A percentile compares a stretch with the other conserved stretches of the same genome.
These are phyloP conservation scores for Nothocercus julius DNA, from an alignment of 2,113 vertebrate genomes.

Conservation along the genomic window DNA sequence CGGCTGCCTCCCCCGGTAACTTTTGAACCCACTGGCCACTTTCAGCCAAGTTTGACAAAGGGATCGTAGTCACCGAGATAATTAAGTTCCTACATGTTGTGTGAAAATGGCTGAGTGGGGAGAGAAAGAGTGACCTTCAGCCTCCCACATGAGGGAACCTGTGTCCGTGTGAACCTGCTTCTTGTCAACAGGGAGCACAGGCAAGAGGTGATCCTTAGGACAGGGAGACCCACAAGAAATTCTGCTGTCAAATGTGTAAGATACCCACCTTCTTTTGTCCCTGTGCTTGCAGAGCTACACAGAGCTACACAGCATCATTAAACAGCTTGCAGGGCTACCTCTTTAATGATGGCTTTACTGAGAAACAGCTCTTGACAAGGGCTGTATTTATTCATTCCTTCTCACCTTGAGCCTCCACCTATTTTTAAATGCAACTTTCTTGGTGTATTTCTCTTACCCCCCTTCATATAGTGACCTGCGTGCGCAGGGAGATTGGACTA, in stretches of 20 bases:
- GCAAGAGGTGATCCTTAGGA: neutral
- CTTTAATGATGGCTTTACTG: neutral
- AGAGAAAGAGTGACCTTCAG: neutral
- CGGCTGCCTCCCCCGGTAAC: neutral
- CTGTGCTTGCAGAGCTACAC: fast-evolving
- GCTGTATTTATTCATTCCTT: neutral
- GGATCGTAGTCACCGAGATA: neutral
- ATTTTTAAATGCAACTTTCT: neutral
- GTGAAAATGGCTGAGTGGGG: neutral
- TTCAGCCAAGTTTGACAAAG: constrained; percentile 23
- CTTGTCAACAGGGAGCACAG: neutral
- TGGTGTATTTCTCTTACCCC: neutral
- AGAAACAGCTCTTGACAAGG: neutral
- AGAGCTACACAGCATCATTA: too few relatives aligned
- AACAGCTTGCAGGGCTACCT: neutral
- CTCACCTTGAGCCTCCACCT: neutral
- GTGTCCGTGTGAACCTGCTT: neutral
- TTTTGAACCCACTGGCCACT: neutral
- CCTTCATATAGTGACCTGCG: neutral
- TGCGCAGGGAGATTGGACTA: too few relatives aligned
- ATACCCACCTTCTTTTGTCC: neutral
- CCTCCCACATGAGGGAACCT: neutral
- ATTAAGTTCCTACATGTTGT: neutral
- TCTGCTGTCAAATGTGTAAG: fast-evolving
- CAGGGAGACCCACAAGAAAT: neutral